Evolutionary conservation across 2,113 vertebrate species (phyloP).

Genomic region (Kobus ellipsiprymnus): DNA sequence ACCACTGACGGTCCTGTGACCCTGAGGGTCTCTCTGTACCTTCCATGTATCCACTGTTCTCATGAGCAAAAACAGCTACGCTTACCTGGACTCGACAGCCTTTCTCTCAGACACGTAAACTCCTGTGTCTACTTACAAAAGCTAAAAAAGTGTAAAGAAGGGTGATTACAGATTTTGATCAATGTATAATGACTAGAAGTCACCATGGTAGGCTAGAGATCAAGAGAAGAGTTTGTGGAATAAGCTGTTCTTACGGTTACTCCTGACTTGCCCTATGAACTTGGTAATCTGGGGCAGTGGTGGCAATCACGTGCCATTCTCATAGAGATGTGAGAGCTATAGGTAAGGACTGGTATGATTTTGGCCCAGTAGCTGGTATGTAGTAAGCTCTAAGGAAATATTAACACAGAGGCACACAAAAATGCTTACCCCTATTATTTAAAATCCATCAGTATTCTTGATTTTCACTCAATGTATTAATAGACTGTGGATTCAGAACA

Average conservation of each 20-base stretch:
- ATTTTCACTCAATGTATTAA: not conserved
- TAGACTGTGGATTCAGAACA: not conserved
- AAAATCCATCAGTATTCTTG: not conserved
- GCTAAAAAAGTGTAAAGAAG: not conserved
- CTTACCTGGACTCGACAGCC: not conserved
- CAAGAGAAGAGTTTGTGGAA: not conserved
- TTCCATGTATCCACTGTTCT: not conserved
- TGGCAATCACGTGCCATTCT: not conserved
- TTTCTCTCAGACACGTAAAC: not conserved
- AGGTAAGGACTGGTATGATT: not conserved
- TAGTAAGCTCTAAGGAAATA: not conserved
- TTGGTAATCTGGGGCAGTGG: fast-evolving
- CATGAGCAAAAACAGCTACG: not conserved
- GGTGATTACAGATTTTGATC: not conserved
- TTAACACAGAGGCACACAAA: not conserved
- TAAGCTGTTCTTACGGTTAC: fast-evolving
- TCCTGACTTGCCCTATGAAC: not conserved
- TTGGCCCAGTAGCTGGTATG: not conserved
- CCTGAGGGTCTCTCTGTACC: fast-evolving
- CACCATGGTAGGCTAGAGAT: fast-evolving
- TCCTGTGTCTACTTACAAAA: not conserved
- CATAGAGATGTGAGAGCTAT: not conserved
- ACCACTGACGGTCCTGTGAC: too few relatives aligned
- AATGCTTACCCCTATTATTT: not conserved
- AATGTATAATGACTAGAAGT: not conserved